Conservation (phyloP, 2,888 invertebrate genomes). For the Mimas tiliae region DNA sequence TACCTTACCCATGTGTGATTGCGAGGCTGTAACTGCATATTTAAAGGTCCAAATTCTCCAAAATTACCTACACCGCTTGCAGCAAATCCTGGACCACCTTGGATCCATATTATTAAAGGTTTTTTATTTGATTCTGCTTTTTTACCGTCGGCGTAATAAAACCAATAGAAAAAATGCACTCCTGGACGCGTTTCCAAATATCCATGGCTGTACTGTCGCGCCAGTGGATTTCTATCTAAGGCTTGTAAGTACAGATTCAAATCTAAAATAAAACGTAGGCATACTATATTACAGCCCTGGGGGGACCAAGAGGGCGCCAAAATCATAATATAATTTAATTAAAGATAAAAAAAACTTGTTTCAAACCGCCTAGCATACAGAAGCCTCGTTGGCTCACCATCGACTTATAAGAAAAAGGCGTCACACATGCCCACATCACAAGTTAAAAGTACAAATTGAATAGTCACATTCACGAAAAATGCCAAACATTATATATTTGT, state of each 20-base stretch:
- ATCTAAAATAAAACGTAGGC: conserved; percentile 25
- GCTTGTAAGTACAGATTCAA: conserved; percentile 63
- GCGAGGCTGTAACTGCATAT: conserved; percentile 86
- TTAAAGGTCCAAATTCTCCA: conserved; percentile 91
- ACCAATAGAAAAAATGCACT: conserved; percentile 94
- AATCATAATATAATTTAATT: too few relatives aligned
- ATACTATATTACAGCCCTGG: too few relatives aligned
- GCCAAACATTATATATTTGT: too few relatives aligned
- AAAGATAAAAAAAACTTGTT: too few relatives aligned
- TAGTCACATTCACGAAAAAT: too few relatives aligned
- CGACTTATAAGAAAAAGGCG: too few relatives aligned
- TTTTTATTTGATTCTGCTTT: conserved; percentile 79
- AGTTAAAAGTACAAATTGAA: too few relatives aligned
- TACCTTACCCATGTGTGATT: conserved; percentile 90
- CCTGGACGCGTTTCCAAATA: conserved; percentile 89
- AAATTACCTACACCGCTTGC: conserved; percentile 95
- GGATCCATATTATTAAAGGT: conserved; percentile 93
- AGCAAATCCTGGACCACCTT: conserved; percentile 95
- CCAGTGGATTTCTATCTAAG: conserved; percentile 51
- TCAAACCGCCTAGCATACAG: too few relatives aligned
- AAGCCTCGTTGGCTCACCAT: too few relatives aligned
- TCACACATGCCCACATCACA: too few relatives aligned
- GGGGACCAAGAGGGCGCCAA: too few relatives aligned
- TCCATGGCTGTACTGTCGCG: conserved; percentile 80
- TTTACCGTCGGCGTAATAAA: conserved; percentile 90